Percentiles rank a stretch among this genome's conserved stretches.
Evolutionary conservation across 1,140 invertebrate species (phyloP).

Genomic region (Hyposmocoma kahamanoa): DNA sequence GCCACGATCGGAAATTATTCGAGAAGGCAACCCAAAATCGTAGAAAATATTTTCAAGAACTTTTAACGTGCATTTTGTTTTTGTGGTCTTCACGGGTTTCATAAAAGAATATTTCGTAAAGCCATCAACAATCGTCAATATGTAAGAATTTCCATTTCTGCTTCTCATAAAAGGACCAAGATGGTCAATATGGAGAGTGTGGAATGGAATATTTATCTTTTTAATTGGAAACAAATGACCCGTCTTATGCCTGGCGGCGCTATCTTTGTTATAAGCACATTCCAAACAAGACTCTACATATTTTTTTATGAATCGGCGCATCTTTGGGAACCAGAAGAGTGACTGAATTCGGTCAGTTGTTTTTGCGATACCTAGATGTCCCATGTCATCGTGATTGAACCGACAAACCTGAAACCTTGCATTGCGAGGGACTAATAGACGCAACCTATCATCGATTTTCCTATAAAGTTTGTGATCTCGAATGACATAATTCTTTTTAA

Average conservation of each 20-base stretch:
- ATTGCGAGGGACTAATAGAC: slow-evolving; percentile 17
- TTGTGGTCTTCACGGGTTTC: slow-evolving; percentile 18
- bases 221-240: slow-evolving; percentile 18
- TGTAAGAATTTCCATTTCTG: slow-evolving; percentile 13
- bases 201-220: slow-evolving; percentile 17
- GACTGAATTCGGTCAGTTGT: slow-evolving; percentile 20
- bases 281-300: slow-evolving; percentile 26
- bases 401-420: slow-evolving; percentile 19
- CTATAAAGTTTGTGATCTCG: slow-evolving; percentile 16
- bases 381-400: slow-evolving; percentile 24
- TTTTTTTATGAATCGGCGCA: slow-evolving; percentile 22
- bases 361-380: slow-evolving; percentile 24
- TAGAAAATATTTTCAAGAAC: slow-evolving; percentile 18
- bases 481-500: slow-evolving; percentile 19
- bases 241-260: slow-evolving; percentile 3
- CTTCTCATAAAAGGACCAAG: slow-evolving; percentile 21
- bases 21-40: slow-evolving; percentile 19
- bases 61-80: slow-evolving; percentile 19
- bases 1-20: slow-evolving; percentile 21
- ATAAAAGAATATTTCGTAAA: slow-evolving; percentile 26
- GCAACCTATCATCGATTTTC: slow-evolving; percentile 7
- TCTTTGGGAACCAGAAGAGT: slow-evolving; percentile 26
- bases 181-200: slow-evolving; percentile 24
- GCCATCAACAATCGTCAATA: slow-evolving; percentile 22
- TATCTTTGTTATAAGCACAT: slow-evolving; percentile 28